Conservation (phyloP, 2,113 vertebrate genomes). For the Sinocyclocheilus anshuiensis region DNA sequence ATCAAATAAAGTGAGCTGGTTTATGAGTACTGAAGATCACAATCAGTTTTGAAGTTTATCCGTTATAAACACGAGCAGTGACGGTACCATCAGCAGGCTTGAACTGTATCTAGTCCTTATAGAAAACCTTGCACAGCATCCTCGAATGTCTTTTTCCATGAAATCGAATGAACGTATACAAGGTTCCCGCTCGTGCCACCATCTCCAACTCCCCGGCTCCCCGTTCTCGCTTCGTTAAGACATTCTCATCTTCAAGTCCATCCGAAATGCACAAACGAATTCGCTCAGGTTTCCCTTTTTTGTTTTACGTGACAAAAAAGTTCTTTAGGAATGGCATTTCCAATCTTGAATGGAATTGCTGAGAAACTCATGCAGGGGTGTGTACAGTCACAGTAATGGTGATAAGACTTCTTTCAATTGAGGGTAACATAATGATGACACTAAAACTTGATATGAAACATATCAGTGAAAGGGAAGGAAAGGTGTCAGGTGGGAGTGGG, state of each 20-base stretch:
- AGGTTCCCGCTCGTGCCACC: conserved; percentile 72
- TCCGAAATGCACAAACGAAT: conserved; percentile 60
- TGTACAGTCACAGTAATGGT: conserved; percentile 92
- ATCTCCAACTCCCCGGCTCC: conserved; percentile 67
- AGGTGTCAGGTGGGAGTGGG: conserved; percentile 74
- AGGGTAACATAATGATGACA: conserved; percentile 95
- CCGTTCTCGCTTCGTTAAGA: conserved; percentile 44
- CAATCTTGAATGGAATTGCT: conserved; percentile 86
- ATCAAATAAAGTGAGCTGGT: conserved; percentile 69
- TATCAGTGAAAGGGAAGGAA: conserved; percentile 91
- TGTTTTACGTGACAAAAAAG: conserved; percentile 70
- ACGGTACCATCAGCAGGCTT: conserved; percentile 77
- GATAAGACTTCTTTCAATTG: conserved; percentile 90
- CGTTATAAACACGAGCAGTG: conserved; percentile 73
- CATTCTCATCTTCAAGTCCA: conserved; percentile 68
- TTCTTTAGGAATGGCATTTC: conserved; percentile 77
- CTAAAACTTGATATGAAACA: conserved; percentile 97
- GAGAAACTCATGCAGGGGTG: conserved; percentile 96
- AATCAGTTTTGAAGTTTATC: conserved; percentile 62
- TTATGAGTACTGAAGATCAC: conserved; percentile 66
- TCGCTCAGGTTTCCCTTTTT: conserved; percentile 67
- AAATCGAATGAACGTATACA: conserved; percentile 74
- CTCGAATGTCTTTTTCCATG: conserved; percentile 61
- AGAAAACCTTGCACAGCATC: conserved; percentile 67
- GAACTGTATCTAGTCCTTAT: conserved; percentile 72